Base-by-base conservation (phyloP, 2,113 vertebrate species). In the Ctenodactylus gundi region DNA sequence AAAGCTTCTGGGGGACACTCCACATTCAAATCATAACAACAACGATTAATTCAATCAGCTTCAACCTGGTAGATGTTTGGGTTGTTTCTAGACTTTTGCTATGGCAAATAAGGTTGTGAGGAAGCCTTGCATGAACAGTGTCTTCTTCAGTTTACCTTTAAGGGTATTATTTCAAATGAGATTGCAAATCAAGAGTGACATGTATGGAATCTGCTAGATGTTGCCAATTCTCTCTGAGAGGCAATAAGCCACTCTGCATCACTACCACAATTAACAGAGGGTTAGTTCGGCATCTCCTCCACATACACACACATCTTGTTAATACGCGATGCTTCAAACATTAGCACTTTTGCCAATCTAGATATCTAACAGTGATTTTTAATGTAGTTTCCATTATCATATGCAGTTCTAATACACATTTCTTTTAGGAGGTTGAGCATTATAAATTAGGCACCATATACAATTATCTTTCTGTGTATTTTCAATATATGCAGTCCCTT, bases 101-200 rank as follows among this genome's bases (percentile, higher is more conserved):
- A 65, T 51, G 65, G 87, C 2, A 51, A 86, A 36, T 41, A 53
- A 25, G 15, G 12, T 36, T 94, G 21, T 51, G 78, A 67, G 65
- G 17, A 91, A 73, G 9, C 72, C 36, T 88, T 87, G 15, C 7
- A 46, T 78, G 58, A 55, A 85, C 90, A 81, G 3, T 67, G 65
- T 60, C 82, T 94, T 76, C 87, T 15, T 36, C 73, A 88, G 72
- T 72, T 18, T 86, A 64, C n/a, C 72, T 65, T 93, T 62, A 21
- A 65, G 67, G 84, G 75, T 92, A 85, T 60, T 93, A 31, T 53
- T 93, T 80, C 67, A 93, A 72, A 2, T 90, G 58, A 64, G 20
- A 88, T 81, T 92, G n/a, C 31, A 25, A 82, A 88, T 83, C 94
- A 91, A 97, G 12, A 41, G 36, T 91, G 96, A 86, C 27, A 94